These are phyloP conservation scores for Megaptera novaeangliae DNA, from an alignment of 2,113 vertebrate genomes.

Conservation along the genomic window DNA sequence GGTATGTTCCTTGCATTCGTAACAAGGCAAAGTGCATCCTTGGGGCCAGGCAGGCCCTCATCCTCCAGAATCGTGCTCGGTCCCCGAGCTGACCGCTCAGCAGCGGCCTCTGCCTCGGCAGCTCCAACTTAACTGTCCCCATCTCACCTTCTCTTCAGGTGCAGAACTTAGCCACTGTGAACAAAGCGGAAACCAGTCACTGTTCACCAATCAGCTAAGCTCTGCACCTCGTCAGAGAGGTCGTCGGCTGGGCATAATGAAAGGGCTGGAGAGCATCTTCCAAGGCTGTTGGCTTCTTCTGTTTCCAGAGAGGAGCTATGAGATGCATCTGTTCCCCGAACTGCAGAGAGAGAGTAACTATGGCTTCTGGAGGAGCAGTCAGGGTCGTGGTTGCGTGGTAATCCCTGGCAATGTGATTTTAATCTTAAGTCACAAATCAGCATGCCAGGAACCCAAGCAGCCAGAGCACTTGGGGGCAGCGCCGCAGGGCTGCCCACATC, in stretches of 20 bases:
- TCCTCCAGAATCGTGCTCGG: not conserved
- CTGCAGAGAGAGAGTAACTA: slow-evolving; percentile 25
- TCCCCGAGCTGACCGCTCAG: not conserved
- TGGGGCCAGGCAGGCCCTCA: not conserved
- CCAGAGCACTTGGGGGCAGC: slow-evolving; percentile 80
- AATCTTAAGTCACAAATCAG: slow-evolving; percentile 99
- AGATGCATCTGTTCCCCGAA: slow-evolving; percentile 41
- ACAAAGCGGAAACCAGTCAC: slow-evolving; percentile 99
- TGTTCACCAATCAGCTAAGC: slow-evolving; percentile 99
- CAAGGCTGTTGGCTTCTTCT: slow-evolving; percentile 35
- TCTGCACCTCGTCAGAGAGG: slow-evolving; percentile 97
- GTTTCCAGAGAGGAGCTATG: slow-evolving; percentile 36
- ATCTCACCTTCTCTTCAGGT: slow-evolving; percentile 95
- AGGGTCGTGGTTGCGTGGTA: slow-evolving; percentile 95
- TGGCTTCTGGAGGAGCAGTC: slow-evolving; percentile 86
- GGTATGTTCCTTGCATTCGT: not conserved
- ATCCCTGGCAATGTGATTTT: slow-evolving; percentile 99
- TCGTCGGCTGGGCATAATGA: slow-evolving; percentile 72
- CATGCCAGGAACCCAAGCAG: slow-evolving; percentile 99
- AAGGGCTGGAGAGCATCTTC: slow-evolving; percentile 70
- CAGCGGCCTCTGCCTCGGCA: not conserved
- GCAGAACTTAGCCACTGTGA: slow-evolving; percentile 99
- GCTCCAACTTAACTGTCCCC: slow-evolving; percentile 74
- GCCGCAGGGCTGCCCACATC: not conserved
- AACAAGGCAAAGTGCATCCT: not conserved